Evolutionary conservation across 53 echinoderm and acorn worm species (phyloP), one percentile per base, ranked within the genome.

Genomic region (Glandiceps talaboti): DNA sequence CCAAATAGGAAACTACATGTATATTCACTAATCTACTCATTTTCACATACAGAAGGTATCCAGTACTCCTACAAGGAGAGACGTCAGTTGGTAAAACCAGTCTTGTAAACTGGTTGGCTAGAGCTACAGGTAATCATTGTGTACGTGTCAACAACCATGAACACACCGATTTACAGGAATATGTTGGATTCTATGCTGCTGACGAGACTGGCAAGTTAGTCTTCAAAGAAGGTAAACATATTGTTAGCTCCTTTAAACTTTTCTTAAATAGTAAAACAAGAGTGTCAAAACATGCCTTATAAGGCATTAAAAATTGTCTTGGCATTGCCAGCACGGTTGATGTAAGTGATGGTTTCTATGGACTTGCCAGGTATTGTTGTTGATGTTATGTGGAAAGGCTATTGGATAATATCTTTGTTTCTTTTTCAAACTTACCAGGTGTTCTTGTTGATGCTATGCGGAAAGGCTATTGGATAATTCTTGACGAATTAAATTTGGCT

Each of bases 81-180:
- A 99, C 99, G 0, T 99, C 99, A 0, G 99, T 99, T 1, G 99
- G 99, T 26, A 99, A 99, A 74, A 99, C 99, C 77, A 99, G 99
- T 77, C 45, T 99, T 45, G 91, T 99, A 33, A 88, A 93, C 32
- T 99, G 91, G 83, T 79, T 99, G 27, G 93, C 99, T 72, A 84
- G 89, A 86, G 86, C 93, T 33, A 99, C 99, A 0, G 99, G 99
- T 75, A 99, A 99, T 83, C 88, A 88, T 30, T 99, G 99, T 76
- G 93, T 99, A 0, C 75, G 99, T 73, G 99, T 99, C n/a, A 99
- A 99, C 88, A 99, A 99, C 85, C 99, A 99, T 74, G 99, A 99
- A 64, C 99, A 99, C 85, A 99, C 99, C 28, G 99, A 99, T 74
- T 87, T 99, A 20, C 99, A 99, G 82, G 99, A 99, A 72, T 99